phyloP scores from a whole-genome alignment of 2,113 vertebrate species.

The Rhadina sibilatrix region DNA sequence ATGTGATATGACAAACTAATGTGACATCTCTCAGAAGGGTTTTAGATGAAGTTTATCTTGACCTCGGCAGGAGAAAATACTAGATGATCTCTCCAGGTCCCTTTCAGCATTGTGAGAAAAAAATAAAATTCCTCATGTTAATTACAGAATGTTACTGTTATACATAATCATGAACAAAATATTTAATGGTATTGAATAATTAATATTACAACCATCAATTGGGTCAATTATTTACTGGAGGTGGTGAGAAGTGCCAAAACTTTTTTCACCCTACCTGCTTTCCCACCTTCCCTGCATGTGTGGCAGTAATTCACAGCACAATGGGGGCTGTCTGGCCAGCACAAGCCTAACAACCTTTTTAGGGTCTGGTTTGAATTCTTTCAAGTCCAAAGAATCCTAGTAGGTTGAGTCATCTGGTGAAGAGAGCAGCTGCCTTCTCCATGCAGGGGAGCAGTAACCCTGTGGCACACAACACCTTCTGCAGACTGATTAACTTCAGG shows the following conservation, averaged over 20 bases:
- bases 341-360: not conserved
- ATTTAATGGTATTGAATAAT: not conserved
- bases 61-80: not conserved
- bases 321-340: not conserved
- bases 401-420: not conserved
- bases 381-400: not conserved
- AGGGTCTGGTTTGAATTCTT: conserved; percentile 16
- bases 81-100: not conserved
- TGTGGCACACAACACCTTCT: not conserved
- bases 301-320: not conserved
- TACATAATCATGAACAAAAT: not conserved
- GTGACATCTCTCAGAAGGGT: not conserved
- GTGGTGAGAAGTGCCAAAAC: not conserved
- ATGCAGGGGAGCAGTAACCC: not conserved
- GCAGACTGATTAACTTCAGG: not conserved
- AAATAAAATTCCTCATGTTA: not conserved
- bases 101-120: not conserved
- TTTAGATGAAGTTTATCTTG: not conserved
- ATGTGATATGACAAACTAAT: not conserved
- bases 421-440: not conserved
- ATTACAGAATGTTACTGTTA: not conserved
- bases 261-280: not conserved
- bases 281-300: not conserved
- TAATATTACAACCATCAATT: not conserved
- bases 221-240: not conserved